Base-by-base conservation (phyloP, 2,797 vertebrate genomes). In the Falco biarmicus region DNA sequence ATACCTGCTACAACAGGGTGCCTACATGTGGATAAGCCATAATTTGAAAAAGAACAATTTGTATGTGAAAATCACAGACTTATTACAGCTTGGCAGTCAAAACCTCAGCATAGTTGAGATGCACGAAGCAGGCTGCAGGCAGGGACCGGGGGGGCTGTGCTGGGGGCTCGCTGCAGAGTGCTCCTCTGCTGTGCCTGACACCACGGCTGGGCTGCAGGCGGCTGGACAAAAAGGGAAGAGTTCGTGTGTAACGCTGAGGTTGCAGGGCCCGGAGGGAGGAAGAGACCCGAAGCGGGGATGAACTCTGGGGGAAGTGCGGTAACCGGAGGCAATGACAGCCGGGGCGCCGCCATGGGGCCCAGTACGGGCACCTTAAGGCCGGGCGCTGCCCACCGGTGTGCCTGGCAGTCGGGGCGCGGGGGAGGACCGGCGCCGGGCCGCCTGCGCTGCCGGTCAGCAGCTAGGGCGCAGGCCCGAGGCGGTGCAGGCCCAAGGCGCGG, bases 191-290 rank as follows among this genome's bases (percentile, higher is more conserved):
- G 48, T 14, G 47, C 16, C 24, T 2, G 29, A 28, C 48, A 15
- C 31, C 64, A 1, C 6, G 11, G 9, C 31, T 3, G 13, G 31
- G 59, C 4, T 4, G 17, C 39, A 9, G 45, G 43, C 26, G 10
- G 56, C 17, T 9, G 60, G 26, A 2, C 15, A 43, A 34, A 11
- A 28, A 32, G 12, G 22, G 57, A 45, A 11, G 45, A 43, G 18
- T 1, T 59, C 4, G 11, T 18, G 8, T 6, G 22, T 31, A 54
- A 50, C 0, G 24, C 63, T 57, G 43, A 39, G 34, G 13, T 0
- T 13, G 13, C 14, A 13, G n/a, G 5, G n/a, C 26, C 60, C 3
- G 51, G 39, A 57, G 15, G 21, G 54, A 69, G 17, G 20, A 32
- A 24, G 43, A 43, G 31, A 17, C 10, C 59, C 11, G 39, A 16